These are phyloP conservation scores for Polia nebulosa DNA, from an alignment of 2,888 invertebrate genomes.

Conservation along the genomic window DNA sequence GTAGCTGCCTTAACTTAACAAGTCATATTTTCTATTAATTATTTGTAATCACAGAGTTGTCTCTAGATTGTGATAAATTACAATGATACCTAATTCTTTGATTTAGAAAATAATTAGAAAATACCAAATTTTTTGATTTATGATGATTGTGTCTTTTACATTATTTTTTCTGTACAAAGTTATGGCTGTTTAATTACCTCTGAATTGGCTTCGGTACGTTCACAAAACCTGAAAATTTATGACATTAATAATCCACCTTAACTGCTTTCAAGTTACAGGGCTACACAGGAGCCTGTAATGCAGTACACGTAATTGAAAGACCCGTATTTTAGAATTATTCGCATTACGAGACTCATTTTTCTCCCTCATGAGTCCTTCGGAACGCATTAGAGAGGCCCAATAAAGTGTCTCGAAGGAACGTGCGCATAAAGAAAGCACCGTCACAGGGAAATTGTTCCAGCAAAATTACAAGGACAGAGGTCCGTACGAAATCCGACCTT, in stretches of 20 bases:
- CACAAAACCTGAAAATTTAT: not conserved
- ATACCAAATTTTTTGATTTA: too few relatives aligned
- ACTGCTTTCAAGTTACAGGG: not conserved
- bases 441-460: conserved; percentile 67
- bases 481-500: conserved; percentile 37
- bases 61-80: too few relatives aligned
- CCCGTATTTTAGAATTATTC: conserved; percentile 63
- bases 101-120: too few relatives aligned
- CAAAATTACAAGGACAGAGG: conserved; percentile 11
- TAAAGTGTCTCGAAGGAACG: conserved; percentile 71
- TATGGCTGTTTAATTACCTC: not conserved
- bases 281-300: conserved; percentile 25
- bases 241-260: conserved; percentile 14
- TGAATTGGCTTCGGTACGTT: not conserved
- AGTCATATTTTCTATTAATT: not conserved
- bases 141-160: too few relatives aligned
- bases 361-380: conserved; percentile 65
- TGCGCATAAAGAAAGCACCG: conserved; percentile 72
- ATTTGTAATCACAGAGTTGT: not conserved
- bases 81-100: too few relatives aligned
- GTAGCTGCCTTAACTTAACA: too few relatives aligned
- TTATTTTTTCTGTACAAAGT: not conserved
- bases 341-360: conserved; percentile 64
- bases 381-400: conserved; percentile 74
- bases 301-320: conserved; percentile 51